phyloP scores from a whole-genome alignment of 2,797 vertebrate genomes.

The Lateolabrax maculatus region DNA sequence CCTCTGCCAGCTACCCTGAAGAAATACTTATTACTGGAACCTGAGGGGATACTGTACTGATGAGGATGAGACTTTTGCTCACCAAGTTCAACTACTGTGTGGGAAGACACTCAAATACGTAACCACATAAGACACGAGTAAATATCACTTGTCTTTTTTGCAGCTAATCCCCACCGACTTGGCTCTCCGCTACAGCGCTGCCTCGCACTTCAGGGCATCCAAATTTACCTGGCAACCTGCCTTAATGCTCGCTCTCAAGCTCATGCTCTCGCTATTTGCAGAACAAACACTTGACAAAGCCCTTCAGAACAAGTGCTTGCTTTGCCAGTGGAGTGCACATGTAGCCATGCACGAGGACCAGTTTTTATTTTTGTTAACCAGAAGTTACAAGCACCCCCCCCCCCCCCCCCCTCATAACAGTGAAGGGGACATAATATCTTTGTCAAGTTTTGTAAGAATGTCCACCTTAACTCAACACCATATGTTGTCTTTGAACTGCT shows the following conservation, averaged over 20 bases:
- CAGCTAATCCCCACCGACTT: slow-evolving; percentile 5
- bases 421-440: no score
- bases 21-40: slow-evolving; percentile 91
- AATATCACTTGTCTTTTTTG: not conserved
- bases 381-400: no score
- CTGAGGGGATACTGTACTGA: slow-evolving; percentile 89
- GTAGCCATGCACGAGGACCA: not conserved
- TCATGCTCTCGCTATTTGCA: slow-evolving; percentile 22
- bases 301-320: slow-evolving; percentile 53
- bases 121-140: not conserved
- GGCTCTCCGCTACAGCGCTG: not conserved
- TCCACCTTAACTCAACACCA: not conserved
- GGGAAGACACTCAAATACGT: not conserved
- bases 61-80: not conserved
- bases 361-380: not conserved
- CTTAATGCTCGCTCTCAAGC: slow-evolving; percentile 1
- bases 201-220: slow-evolving; percentile 22
- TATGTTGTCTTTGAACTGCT: not conserved
- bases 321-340: slow-evolving; percentile 39
- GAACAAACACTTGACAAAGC: slow-evolving; percentile 64
- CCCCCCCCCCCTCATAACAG: no score
- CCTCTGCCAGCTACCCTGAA: slow-evolving; percentile 88
- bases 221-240: slow-evolving; percentile 52
- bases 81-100: not conserved
- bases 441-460: not conserved